phyloP scores from a whole-genome alignment of 2,888 invertebrate species.

The Odontothrips loti region DNA sequence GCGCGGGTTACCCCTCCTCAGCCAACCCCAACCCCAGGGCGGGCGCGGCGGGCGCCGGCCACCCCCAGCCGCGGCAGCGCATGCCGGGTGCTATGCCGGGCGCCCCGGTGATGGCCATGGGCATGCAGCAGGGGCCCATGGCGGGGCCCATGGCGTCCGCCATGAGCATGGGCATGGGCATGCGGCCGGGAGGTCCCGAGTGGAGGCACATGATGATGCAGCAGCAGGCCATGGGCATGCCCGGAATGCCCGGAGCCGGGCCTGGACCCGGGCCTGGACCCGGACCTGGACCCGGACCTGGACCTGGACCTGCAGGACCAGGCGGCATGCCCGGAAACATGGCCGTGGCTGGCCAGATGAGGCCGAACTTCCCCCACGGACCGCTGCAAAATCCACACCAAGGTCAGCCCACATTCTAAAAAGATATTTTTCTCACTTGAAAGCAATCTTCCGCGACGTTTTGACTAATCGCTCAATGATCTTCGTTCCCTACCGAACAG shows the following conservation, averaged over 20 bases:
- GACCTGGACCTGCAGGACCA: background rate
- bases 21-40: no score
- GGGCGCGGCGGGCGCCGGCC: slow-evolving; percentile 1
- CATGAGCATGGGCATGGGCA: background rate
- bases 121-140: slow-evolving; percentile 45
- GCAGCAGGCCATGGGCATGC: slow-evolving; percentile 49
- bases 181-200: slow-evolving; percentile 41
- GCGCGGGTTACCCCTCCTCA: no score
- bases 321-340: background rate
- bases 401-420: background rate
- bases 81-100: slow-evolving; percentile 50
- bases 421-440: background rate
- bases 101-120: slow-evolving; percentile 45
- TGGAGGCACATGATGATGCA: slow-evolving; percentile 63
- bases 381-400: slow-evolving; percentile 2
- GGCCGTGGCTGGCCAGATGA: slow-evolving; percentile 44
- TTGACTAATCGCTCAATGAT: background rate
- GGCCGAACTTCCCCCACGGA: slow-evolving; percentile 51
- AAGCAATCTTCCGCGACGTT: no score
- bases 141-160: slow-evolving; percentile 38
- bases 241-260: slow-evolving; percentile 40
- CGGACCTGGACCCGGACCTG: slow-evolving; percentile 37
- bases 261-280: slow-evolving; percentile 39
- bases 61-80: slow-evolving; percentile 31
- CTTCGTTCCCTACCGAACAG: background rate